A percentile compares a stretch with the other conserved stretches of the same genome.
phyloP scores from a whole-genome alignment of 2,113 vertebrate genomes.

The Choloepus hoffmanni region DNA sequence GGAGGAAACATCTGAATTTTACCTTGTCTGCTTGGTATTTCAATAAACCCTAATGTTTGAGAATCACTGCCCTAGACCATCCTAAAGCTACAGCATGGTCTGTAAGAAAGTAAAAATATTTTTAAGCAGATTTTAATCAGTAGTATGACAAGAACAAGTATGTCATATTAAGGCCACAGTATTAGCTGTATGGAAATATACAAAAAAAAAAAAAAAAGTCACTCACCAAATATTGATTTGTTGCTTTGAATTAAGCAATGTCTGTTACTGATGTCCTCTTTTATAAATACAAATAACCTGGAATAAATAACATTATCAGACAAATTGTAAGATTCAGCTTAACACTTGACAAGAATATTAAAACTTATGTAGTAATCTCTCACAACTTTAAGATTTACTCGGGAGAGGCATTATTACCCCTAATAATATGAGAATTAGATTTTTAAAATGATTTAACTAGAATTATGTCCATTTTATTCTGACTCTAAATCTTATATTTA shows the following conservation, averaged over 20 bases:
- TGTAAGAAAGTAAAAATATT: background rate
- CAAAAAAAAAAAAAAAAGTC: background rate
- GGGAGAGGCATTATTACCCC: background rate
- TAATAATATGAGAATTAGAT: background rate
- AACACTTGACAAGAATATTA: background rate
- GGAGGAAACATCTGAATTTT: background rate
- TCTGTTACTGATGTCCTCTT: background rate
- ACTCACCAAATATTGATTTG: background rate
- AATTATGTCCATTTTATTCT: background rate
- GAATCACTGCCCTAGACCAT: background rate
- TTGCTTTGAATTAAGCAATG: background rate
- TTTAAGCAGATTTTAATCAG: background rate
- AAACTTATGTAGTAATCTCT: constrained; percentile 18
- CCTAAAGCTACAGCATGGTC: background rate
- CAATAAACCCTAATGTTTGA: background rate
- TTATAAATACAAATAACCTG: background rate
- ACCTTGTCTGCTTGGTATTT: background rate
- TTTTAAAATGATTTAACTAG: background rate
- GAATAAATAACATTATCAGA: background rate
- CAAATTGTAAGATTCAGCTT: background rate
- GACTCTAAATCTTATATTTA: background rate
- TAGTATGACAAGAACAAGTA: background rate
- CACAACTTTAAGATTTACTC: background rate
- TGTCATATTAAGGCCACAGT: background rate
- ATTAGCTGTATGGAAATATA: background rate